Evolutionary conservation across 2,888 invertebrate species (phyloP).

Genomic region (Labia minor): DNA sequence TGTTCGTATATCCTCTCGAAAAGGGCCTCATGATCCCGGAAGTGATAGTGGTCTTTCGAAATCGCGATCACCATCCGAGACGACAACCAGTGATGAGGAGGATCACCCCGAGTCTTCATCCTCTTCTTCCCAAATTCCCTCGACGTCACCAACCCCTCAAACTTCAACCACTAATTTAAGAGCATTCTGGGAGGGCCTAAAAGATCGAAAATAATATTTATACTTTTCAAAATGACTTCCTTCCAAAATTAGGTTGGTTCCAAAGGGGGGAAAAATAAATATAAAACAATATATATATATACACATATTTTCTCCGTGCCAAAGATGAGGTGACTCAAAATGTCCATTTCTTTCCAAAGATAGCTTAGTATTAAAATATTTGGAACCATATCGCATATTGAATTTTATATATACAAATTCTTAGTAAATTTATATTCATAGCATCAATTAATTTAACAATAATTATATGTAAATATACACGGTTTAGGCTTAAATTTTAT

Average conservation of each 20-base stretch:
- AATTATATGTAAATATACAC: no score
- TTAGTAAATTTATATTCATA: no score
- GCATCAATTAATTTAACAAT: no score
- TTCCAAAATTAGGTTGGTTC: no score
- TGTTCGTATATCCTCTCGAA: neutral
- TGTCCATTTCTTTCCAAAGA: neutral
- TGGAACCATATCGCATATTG: neutral
- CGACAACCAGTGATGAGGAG: neutral
- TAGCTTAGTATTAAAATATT: neutral
- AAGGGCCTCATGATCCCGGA: neutral
- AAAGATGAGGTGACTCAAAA: neutral
- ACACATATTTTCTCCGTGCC: constrained; percentile 2
- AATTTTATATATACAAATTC: neutral
- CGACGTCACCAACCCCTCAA: neutral
- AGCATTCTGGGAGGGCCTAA: neutral
- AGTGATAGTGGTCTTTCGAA: neutral
- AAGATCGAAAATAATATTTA: neutral
- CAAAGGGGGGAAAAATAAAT: neutral
- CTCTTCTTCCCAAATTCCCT: neutral
- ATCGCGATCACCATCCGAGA: neutral
- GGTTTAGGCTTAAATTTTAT: no score
- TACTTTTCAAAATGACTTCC: no score
- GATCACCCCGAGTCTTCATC: neutral
- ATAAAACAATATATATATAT: neutral
- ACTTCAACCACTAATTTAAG: neutral